Conservation (phyloP, 2,797 vertebrate species). For the Malacoraja senta region DNA sequence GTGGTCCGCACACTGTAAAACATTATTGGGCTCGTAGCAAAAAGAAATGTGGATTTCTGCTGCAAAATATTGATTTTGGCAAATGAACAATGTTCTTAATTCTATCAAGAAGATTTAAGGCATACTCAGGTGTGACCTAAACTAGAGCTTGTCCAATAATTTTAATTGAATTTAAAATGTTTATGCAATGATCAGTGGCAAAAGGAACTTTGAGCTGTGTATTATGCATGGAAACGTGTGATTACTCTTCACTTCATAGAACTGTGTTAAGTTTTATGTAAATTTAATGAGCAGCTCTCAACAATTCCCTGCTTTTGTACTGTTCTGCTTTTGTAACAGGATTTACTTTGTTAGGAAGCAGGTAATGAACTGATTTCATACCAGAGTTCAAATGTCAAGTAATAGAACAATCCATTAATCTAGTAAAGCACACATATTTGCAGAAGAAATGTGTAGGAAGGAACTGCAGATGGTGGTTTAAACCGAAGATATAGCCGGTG, state of each 20-base stretch:
- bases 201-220: not conserved
- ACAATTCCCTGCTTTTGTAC: not conserved
- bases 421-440: not conserved
- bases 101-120: not conserved
- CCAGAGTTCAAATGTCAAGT: not conserved
- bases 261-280: not conserved
- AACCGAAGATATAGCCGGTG: too few relatives aligned
- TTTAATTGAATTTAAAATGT: not conserved
- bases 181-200: not conserved
- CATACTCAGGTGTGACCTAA: slow-evolving; percentile 8
- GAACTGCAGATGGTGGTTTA: too few relatives aligned
- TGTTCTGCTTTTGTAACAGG: not conserved
- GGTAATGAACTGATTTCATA: slow-evolving; percentile 9
- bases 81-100: slow-evolving; percentile 18
- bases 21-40: not conserved
- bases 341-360: not conserved
- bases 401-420: not conserved
- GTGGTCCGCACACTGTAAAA: not conserved
- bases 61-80: slow-evolving; percentile 3
- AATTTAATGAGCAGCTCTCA: not conserved
- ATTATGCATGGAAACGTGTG: not conserved
- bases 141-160: not conserved
- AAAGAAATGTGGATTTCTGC: not conserved
- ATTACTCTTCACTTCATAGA: not conserved
- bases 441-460: not conserved